phyloP scores from a whole-genome alignment of 1,140 invertebrate species.

The Acromyrmex echinatior region DNA sequence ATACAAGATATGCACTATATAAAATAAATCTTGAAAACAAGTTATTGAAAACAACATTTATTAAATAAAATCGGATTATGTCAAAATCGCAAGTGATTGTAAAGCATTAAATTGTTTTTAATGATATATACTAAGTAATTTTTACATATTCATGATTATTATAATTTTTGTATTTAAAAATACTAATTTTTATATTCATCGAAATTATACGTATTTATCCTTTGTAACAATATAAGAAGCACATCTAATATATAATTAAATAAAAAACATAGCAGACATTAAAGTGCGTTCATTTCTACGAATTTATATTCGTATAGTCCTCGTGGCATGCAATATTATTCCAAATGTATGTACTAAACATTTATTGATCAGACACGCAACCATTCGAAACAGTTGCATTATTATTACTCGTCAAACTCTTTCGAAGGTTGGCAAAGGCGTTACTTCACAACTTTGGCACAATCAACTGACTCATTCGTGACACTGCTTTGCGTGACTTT shows the following conservation, averaged over 20 bases:
- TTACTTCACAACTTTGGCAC: background rate
- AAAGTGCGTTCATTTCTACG: background rate
- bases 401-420: slow-evolving; percentile 10
- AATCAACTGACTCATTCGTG: background rate
- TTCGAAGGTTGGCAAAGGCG: background rate
- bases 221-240: background rate
- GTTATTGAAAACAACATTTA: background rate
- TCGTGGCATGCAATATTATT: background rate
- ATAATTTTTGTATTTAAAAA: background rate
- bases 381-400: background rate
- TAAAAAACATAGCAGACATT: background rate
- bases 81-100: background rate
- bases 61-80: background rate
- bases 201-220: background rate
- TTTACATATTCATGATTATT: background rate
- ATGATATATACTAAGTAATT: background rate
- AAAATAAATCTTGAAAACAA: background rate
- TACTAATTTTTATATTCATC: background rate
- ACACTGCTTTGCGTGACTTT: background rate
- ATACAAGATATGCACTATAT: background rate
- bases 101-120: background rate
- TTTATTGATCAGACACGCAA: slow-evolving; percentile 7
- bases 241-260: background rate
- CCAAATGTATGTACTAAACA: background rate
- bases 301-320: background rate